Conservation (phyloP, 2,888 invertebrate genomes). For the Acronicta psi region DNA sequence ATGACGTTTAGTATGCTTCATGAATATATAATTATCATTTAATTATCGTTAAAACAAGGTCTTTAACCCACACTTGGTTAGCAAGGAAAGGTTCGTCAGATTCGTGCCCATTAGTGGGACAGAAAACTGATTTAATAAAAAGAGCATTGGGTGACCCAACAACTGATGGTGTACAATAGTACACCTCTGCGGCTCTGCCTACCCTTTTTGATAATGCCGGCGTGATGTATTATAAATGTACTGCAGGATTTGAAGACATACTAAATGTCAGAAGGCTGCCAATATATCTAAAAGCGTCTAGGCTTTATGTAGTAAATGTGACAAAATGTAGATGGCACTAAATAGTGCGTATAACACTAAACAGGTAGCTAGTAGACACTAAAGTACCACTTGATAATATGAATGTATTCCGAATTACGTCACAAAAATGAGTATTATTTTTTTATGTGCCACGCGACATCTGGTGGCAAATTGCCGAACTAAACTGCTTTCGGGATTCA, state of each 20-base stretch:
- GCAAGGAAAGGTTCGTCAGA: too few species aligned
- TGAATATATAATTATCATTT: background rate
- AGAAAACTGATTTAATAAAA: too few species aligned
- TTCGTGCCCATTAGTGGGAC: too few species aligned
- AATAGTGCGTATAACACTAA: conserved; percentile 44
- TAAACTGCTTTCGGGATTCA: conserved; percentile 10
- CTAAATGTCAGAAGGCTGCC: conserved; percentile 23
- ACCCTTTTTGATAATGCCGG: too few species aligned
- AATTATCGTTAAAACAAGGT: background rate
- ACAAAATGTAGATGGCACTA: conserved; percentile 44
- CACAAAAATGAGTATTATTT: conserved; percentile 44
- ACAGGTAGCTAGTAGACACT: conserved; percentile 45
- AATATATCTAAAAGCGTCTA: conserved; percentile 38
- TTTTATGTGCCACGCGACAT: conserved; percentile 23
- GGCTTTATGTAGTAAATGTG: conserved; percentile 48
- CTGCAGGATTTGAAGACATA: background rate
- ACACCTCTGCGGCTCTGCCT: too few species aligned
- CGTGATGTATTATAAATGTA: too few species aligned
- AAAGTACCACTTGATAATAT: conserved; percentile 32
- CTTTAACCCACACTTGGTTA: too few species aligned
- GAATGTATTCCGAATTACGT: conserved; percentile 53
- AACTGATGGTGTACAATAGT: too few species aligned
- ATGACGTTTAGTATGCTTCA: conserved; percentile 19
- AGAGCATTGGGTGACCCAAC: too few species aligned
- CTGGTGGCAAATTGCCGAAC: conserved; percentile 35